Conservation (phyloP, 2,797 vertebrate genomes). For the Acestrorhynchus altus region DNA sequence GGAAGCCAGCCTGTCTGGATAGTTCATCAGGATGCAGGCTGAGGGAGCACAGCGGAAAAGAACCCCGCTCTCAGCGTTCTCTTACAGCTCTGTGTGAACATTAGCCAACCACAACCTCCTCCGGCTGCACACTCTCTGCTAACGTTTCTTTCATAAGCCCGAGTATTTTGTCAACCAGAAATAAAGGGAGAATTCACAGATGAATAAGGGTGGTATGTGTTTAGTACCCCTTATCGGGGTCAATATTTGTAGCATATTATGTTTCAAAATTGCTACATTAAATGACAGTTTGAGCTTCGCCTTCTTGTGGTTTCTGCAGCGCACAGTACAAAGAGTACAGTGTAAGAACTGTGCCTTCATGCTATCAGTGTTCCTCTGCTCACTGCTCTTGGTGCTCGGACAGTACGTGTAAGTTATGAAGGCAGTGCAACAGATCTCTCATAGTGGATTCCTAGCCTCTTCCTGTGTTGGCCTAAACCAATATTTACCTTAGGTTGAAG, state of each 20-base stretch:
- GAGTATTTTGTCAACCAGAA: slow-evolving; percentile 7
- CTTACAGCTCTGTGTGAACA: slow-evolving; percentile 33
- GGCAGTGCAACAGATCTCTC: slow-evolving; percentile 38
- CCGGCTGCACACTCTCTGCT: slow-evolving; percentile 26
- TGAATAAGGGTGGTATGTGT: slow-evolving; percentile 12
- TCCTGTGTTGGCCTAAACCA: slow-evolving; percentile 64
- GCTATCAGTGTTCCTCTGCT: slow-evolving; percentile 18
- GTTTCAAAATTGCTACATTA: not conserved
- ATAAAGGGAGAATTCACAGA: not conserved
- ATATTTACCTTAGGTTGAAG: slow-evolving; percentile 65
- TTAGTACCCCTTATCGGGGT: not conserved
- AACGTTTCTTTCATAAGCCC: slow-evolving; percentile 30
- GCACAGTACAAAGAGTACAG: not conserved
- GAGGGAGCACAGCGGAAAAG: slow-evolving; percentile 47
- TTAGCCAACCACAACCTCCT: slow-evolving; percentile 35
- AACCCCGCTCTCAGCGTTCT: slow-evolving; percentile 41
- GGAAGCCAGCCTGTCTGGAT: slow-evolving; percentile 50
- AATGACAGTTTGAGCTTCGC: not conserved
- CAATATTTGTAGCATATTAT: slow-evolving; percentile 23
- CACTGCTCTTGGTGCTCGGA: slow-evolving; percentile 33
- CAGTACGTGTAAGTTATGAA: slow-evolving; percentile 43
- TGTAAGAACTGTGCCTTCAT: slow-evolving; percentile 1
- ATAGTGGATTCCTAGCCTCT: slow-evolving; percentile 48
- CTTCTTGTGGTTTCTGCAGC: not conserved
- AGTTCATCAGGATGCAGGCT: slow-evolving; percentile 54